Percentiles rank a stretch among this genome's conserved stretches.
Evolutionary conservation across 2,113 vertebrate genomes (phyloP).

Genomic region (Myrmecobius fasciatus): DNA sequence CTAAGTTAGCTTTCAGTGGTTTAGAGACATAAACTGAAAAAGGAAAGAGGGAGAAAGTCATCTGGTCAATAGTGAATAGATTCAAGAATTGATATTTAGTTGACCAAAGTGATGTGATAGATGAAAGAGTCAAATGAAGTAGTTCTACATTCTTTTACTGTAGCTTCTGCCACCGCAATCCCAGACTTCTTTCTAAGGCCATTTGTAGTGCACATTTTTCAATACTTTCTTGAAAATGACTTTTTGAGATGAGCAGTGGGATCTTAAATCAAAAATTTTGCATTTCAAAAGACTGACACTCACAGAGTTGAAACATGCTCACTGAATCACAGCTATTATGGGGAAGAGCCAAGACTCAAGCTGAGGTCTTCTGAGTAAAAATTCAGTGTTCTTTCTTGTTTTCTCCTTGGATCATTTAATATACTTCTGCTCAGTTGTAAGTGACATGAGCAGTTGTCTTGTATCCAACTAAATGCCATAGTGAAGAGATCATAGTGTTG

Average conservation of each 20-base stretch:
- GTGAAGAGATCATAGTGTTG: neutral
- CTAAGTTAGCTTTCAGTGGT: too few relatives aligned
- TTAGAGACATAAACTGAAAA: neutral
- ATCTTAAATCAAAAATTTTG: neutral
- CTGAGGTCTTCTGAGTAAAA: neutral
- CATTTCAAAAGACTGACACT: neutral
- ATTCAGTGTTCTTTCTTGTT: neutral
- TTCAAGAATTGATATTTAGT: neutral
- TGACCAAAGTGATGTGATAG: neutral
- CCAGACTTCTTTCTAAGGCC: neutral
- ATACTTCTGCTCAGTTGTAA: neutral
- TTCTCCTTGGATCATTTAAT: neutral
- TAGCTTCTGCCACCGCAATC: neutral
- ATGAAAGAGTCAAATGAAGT: neutral
- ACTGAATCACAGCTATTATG: neutral
- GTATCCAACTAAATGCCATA: neutral
- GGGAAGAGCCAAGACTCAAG: neutral
- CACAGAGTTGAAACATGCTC: neutral
- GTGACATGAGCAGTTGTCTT: neutral
- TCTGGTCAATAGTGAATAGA: neutral
- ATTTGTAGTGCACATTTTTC: neutral
- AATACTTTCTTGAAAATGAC: neutral
- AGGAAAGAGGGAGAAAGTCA: neutral
- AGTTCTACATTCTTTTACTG: neutral
- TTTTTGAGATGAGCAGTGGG: neutral